phyloP scores from a whole-genome alignment of 2,113 vertebrate genomes.

The Pelecanoides urinatrix region DNA sequence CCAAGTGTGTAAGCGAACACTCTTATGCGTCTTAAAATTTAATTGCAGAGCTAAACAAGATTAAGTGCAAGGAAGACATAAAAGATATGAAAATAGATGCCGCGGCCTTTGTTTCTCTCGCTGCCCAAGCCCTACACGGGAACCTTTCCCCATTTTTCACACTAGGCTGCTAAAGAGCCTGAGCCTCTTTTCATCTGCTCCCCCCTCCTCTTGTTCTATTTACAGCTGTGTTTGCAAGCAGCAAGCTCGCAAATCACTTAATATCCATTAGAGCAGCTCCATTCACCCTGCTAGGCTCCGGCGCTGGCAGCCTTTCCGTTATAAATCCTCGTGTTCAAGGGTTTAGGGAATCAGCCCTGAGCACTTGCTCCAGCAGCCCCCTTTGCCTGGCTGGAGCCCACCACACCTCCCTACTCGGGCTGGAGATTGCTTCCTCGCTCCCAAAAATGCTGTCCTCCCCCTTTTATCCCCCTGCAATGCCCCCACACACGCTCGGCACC shows the following conservation, averaged over 20 bases:
- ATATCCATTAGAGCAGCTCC: constrained; percentile 64
- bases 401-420: neutral
- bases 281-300: constrained; percentile 33
- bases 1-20: constrained; percentile 57
- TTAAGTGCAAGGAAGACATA: constrained; percentile 62
- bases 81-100: constrained; percentile 55
- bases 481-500: fast-evolving
- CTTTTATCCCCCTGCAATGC: no score
- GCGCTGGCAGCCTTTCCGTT: neutral
- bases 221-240: constrained; percentile 69
- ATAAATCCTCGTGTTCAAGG: constrained; percentile 14
- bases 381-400: neutral
- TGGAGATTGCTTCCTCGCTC: neutral
- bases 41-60: constrained; percentile 72
- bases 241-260: constrained; percentile 67
- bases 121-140: constrained; percentile 3
- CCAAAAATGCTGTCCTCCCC: neutral
- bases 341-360: neutral
- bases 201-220: constrained; percentile 43
- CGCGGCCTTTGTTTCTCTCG: constrained; percentile 42
- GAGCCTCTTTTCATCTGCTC: constrained; percentile 35
- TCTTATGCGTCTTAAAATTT: constrained; percentile 75
- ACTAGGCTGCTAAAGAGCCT: neutral
- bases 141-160: constrained; percentile 58
- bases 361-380: neutral